Evolutionary conservation across 1,140 invertebrate genomes (phyloP).

Genomic region (Onthophagus taurus): DNA sequence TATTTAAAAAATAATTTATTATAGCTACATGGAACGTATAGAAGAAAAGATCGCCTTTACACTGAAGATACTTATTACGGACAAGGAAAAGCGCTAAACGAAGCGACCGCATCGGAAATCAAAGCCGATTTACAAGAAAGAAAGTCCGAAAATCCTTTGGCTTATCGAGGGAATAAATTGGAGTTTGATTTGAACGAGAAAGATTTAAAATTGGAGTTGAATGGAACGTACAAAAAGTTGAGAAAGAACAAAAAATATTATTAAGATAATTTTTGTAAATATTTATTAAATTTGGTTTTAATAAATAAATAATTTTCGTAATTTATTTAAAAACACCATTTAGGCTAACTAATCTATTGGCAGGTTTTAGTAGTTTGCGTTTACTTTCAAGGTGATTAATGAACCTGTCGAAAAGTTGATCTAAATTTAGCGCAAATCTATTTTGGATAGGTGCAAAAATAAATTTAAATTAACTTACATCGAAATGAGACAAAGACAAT

Average conservation of each 20-base stretch:
- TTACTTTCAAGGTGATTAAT: too few species aligned
- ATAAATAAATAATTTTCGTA: too few species aligned
- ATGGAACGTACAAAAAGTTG: constrained; percentile 6
- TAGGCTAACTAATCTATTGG: too few species aligned
- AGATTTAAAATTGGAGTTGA: constrained; percentile 18
- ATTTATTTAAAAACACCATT: too few species aligned
- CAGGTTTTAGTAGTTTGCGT: too few species aligned
- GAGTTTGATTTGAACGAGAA: constrained; percentile 28
- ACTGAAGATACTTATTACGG: constrained; percentile 57
- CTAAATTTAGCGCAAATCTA: too few species aligned
- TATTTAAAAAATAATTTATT: constrained; percentile 23
- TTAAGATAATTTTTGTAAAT: not conserved
- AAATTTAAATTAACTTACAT: too few species aligned
- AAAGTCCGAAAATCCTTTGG: constrained; percentile 43
- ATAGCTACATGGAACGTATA: constrained; percentile 58
- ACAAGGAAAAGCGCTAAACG: constrained; percentile 42
- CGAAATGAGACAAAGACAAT: too few species aligned
- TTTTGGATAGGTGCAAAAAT: too few species aligned
- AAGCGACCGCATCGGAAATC: constrained; percentile 41
- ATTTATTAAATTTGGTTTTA: too few species aligned
- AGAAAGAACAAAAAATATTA: constrained; percentile 12
- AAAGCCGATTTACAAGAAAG: constrained; percentile 40
- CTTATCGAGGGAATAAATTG: constrained; percentile 36
- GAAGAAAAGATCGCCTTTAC: constrained; percentile 53
- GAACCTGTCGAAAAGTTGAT: too few species aligned